Evolutionary conservation across 2,888 invertebrate species (phyloP), one percentile per base, ranked within the genome.

Genomic region (Netelia fuscicornis): DNA sequence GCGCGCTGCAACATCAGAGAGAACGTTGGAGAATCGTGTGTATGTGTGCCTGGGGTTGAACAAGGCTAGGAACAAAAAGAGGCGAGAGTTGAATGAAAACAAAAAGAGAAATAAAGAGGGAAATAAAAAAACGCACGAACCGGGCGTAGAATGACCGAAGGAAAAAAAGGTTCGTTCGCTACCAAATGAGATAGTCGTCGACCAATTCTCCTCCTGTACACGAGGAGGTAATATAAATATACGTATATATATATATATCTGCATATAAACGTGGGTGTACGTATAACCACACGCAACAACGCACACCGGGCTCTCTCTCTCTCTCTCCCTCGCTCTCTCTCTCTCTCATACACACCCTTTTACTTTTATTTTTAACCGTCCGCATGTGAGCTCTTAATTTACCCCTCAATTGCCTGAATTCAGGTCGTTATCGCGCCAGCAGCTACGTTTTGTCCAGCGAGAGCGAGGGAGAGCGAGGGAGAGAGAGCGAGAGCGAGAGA

Each of bases 401-500:
- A 77, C 42, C 76, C 83, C 88, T 88, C 89, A 91, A 91, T 91
- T 90, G 88, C 81, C 86, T 82, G 85, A 88, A 90, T 90, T 91
- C 86, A 81, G 85, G 82, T 85, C 87, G 84, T 88, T 87, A 86
- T 86, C 81, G 65, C 74, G 67, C 74, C 65, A 48, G 64, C 72
- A 20, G 42, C 65, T 75, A 25, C 68, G 48, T 9, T 48, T 48
- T 48, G 1, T 30, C 30, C 30, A 30, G 2, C 30, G 30, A 30
- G 30, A 30, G 30, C 30, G 30, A 30, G 30, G 2, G 30, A 30
- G 30, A 48, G 9, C 0, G 9, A 6, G 9, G 9, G 65, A 37
- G 25, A 65, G n/a, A 23, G 10, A 3, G 23, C 9, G 65, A 11
- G 68, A 11, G 68, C 42, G 58, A 60, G 20, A 23, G 60, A 72